Evolutionary conservation across 2,888 invertebrate species (phyloP), one percentile per base, ranked within the genome.

Genomic region (Xanthorhoe designata): DNA sequence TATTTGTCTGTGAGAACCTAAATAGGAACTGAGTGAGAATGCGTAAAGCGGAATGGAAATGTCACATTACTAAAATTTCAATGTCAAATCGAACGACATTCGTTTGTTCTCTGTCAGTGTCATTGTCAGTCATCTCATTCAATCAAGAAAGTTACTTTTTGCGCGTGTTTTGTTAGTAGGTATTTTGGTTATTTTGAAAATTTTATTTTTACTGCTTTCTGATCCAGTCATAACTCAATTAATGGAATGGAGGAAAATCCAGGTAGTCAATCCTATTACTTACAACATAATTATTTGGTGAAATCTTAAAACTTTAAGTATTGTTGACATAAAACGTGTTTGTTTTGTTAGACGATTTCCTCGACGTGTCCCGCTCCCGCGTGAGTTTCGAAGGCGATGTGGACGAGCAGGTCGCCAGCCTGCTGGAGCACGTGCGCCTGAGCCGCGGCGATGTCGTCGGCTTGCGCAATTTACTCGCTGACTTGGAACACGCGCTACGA

Each of bases 401-500:
- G 35, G 68, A 68, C 13, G 61, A 64, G 6, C 68, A 68, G 54
- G 60, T 68, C 17, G 24, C 42, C 6, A 61, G 9, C 9, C 5
- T 68, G 9, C 32, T 68, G 32, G 32, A 53, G 19, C 61, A 51
- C 53, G 61, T 64, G 45, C 47, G 68, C 3, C 57, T 68, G 17
- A 68, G 57, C 32, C 64, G 68, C 29, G 42, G 49, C 2, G 50
- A 68, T 2, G 68, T 68, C 24, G 32, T 64, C 19, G 58, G 54
- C 17, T 29, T 68, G 45, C 53, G 68, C 3, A 47, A 54, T 17
- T 66, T 84, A 52, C 78, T 79, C 54, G 19, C 62, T 13, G 94
- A 94, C 77, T 67, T 94, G 24, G 84, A 88, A 73, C 42, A 45
- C 5, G 79, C 79, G 2, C 71, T 94, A 42, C 78, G 79, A 38